Percentiles rank a stretch among this genome's conserved stretches.
These are phyloP conservation scores for Drosophila gunungcola DNA, from an alignment of 1,140 invertebrate genomes.

Conservation along the genomic window DNA sequence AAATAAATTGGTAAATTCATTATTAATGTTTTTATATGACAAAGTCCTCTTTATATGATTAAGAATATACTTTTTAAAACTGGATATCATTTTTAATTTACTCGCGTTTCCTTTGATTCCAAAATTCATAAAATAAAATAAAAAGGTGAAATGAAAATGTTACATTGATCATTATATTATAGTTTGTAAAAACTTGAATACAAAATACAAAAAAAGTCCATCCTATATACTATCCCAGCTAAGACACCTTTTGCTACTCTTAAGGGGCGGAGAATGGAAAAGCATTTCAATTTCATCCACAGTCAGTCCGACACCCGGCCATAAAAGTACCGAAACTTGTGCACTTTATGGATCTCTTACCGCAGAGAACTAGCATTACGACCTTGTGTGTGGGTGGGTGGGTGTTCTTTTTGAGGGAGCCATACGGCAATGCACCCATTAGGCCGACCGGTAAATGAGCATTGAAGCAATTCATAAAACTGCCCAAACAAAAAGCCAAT, in stretches of 20 bases:
- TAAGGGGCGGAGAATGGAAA: neutral
- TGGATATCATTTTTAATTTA: too few species aligned
- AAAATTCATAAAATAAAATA: too few species aligned
- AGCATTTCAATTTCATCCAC: constrained; percentile 4
- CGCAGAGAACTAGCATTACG: constrained; percentile 23
- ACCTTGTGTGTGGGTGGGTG: constrained; percentile 8
- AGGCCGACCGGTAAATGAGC: constrained; percentile 77
- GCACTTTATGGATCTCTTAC: constrained; percentile 63
- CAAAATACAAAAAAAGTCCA: too few species aligned
- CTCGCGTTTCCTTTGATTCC: too few species aligned
- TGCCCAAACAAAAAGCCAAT: constrained; percentile 68
- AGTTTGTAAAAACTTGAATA: too few species aligned
- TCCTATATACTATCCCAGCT: neutral
- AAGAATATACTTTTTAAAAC: too few species aligned
- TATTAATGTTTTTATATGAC: too few species aligned
- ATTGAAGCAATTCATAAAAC: constrained; percentile 83
- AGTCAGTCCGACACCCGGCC: constrained; percentile 1
- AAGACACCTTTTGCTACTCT: neutral
- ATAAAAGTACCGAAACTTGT: constrained; percentile 49
- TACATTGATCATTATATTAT: too few species aligned
- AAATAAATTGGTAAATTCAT: too few species aligned
- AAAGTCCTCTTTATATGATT: too few species aligned
- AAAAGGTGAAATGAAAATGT: too few species aligned
- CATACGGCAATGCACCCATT: constrained; percentile 74
- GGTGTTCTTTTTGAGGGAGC: neutral